Evolutionary conservation across 2,888 invertebrate species (phyloP).

Genomic region (Dicycla oo): DNA sequence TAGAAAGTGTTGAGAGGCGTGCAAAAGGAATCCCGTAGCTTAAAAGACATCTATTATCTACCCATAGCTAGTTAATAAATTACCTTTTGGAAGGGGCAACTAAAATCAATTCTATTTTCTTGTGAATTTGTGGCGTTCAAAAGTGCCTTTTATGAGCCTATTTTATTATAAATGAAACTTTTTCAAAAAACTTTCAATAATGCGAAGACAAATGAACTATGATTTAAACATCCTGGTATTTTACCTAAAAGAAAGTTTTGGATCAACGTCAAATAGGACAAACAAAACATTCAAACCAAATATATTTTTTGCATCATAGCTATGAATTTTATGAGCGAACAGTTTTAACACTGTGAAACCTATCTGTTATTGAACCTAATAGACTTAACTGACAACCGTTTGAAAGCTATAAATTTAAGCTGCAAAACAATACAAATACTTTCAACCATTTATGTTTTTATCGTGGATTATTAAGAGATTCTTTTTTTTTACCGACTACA

Average conservation of each 20-base stretch:
- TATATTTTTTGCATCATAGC: neutral
- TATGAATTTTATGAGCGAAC: constrained; percentile 19
- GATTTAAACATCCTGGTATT: neutral
- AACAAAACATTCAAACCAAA: constrained; percentile 13
- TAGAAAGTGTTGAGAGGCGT: no score
- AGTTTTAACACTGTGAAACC: constrained; percentile 41
- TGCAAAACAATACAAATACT: constrained; percentile 29
- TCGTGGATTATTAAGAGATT: no score
- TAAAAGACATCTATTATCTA: neutral
- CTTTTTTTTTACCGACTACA: no score
- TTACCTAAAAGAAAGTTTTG: neutral
- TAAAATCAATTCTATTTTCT: no score
- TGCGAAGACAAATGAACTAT: no score
- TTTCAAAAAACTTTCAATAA: neutral
- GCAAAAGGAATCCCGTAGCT: neutral
- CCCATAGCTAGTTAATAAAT: neutral
- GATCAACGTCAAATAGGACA: neutral
- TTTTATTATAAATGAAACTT: no score
- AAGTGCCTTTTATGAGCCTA: no score
- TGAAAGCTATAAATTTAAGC: constrained; percentile 38
- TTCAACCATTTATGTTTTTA: constrained; percentile 10
- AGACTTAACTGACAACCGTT: constrained; percentile 31
- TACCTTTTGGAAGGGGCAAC: no score
- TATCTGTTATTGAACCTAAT: constrained; percentile 40
- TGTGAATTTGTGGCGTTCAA: no score